Evolutionary conservation across 64 coral and sea anemone species (phyloP), one percentile per base, ranked within the genome.

Genomic region (Cladopsammia gracilis): DNA sequence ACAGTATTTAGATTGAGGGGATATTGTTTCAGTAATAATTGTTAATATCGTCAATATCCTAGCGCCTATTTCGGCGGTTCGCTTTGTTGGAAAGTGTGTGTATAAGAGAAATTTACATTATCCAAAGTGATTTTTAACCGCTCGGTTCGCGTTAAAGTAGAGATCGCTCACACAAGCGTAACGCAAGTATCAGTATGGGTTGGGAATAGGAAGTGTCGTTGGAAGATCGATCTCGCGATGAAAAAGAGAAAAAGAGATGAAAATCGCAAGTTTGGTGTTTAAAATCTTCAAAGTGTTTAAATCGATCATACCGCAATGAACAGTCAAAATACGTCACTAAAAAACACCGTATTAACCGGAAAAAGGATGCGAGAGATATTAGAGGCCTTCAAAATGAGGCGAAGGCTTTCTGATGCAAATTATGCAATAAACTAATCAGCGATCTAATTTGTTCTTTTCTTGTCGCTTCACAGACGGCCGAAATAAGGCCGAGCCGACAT

Each of bases 351-450:
- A 49, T 68, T 64, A 85, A 94, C 96, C 96, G 96, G 96, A 98
- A 98, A 96, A 91, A 84, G 92, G 84, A 97, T 88, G 88, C 95
- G 74, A 42, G 25, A 25, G 92, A 98, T 98, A 94, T 94, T 94
- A 88, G n/a, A 76, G 78, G 58, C 88, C 60, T 88, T 54, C 64
- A 81, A 90, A 73, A 88, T 82, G 96, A 93, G 83, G 86, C 88
- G 89, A 84, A 84, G 18, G 87, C 96, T 98, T 98, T 98, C 85
- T 98, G 82, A 98, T 98, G 96, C 96, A 98, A 98, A 98, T 98
- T 74, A 94, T 76, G 69, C 86, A 98, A 98, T 98, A 94, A 98
- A 94, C 92, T 98, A 94, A 98, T 98, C 88, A 94, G 90, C 58
- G 57, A 75, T 77, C 76, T 94, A 94, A 98, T 91, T 94, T 98